Conservation (phyloP, 2,888 invertebrate genomes). For the Drosophila fulvimacula region DNA sequence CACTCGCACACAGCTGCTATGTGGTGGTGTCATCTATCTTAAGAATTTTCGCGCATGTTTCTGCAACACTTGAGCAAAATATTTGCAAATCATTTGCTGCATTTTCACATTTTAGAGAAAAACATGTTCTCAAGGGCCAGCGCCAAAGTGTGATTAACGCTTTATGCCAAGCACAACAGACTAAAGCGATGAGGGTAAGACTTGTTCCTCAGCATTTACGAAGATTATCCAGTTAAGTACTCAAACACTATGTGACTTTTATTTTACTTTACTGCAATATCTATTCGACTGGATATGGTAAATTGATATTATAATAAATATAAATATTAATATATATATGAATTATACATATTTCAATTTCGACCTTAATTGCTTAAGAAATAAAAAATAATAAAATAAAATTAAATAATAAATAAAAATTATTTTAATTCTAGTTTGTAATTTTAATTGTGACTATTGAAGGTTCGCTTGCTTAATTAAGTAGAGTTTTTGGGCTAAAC, state of each 20-base stretch:
- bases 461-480: too few species aligned
- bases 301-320: too few species aligned
- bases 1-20: not conserved
- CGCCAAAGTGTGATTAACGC: conserved; percentile 27
- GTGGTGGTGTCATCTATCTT: conserved; percentile 24
- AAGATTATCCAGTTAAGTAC: not conserved
- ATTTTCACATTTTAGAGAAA: conserved; percentile 32
- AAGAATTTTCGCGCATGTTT: conserved; percentile 45
- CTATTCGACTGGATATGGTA: too few species aligned
- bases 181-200: not conserved
- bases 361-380: too few species aligned
- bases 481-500: too few species aligned
- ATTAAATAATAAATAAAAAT: too few species aligned
- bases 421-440: too few species aligned
- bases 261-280: not conserved
- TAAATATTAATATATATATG: too few species aligned
- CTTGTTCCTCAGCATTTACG: not conserved
- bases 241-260: not conserved
- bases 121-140: conserved; percentile 28
- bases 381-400: too few species aligned
- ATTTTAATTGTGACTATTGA: too few species aligned
- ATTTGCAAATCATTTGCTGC: conserved; percentile 64
- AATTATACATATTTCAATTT: too few species aligned
- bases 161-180: not conserved
- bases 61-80: conserved; percentile 43